Base-by-base conservation (phyloP, 2,797 vertebrate genomes). In the Zenarchopterus dispar region DNA sequence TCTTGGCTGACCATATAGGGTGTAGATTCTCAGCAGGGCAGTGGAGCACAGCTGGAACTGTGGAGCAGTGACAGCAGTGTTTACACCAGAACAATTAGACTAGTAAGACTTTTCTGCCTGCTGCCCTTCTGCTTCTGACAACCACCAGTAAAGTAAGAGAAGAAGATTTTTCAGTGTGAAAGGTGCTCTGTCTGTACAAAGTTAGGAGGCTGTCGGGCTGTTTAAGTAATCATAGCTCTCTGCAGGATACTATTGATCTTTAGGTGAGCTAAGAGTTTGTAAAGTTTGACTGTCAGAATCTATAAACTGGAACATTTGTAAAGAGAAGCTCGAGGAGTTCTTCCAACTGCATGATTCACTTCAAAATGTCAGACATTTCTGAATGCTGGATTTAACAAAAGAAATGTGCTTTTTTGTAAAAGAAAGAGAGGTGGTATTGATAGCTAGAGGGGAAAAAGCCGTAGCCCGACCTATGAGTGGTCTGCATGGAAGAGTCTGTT, bases 231-330 rank as follows among this genome's bases (percentile, higher is more conserved):
- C 80, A 15, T 24, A 59, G 75, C 82, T 26, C 51, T 95, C 93
- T 94, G 86, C 68, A 75, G 89, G 86, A 93, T 89, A 82, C 93
- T 94, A 93, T 92, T 93, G 95, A 93, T 94, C 88, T 92, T 89
- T 75, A 84, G 84, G 84, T 92, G 84, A 90, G 88, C 79, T 90
- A 89, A 91, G 85, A 90, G 91, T 81, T 86, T 92, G 85, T 81
- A 77, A 51, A 84, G 83, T 70, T 0, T 49, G 23, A 39, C 76
- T 83, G 87, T 91, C 91, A 91, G 90, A 89, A 86, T 85, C 75
- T 69, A 73, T 88, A 89, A 92, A 88, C 86, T 84, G 84, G 87
- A 75, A 81, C 75, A 90, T 93, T 94, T 58, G 19, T 81, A 56
- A 81, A 53, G 11, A 39, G 51, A 22, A 58, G 42, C 4, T 39